These are phyloP conservation scores for Eurosta solidaginis DNA, from an alignment of 1,140 invertebrate genomes.

Conservation along the genomic window DNA sequence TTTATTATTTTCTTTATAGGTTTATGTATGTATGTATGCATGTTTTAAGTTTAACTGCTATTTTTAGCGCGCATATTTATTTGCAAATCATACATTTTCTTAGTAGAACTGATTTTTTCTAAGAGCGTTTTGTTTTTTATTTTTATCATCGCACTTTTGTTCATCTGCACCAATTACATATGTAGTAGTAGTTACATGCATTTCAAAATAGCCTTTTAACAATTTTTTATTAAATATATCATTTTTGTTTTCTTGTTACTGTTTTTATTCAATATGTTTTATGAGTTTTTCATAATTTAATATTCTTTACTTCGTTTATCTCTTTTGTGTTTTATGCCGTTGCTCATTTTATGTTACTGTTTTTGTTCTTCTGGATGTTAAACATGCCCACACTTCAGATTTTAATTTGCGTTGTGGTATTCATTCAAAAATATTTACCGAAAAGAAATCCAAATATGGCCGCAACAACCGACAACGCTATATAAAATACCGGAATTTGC, in stretches of 20 bases:
- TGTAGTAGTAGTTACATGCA: constrained; percentile 7
- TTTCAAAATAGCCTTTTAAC: constrained; percentile 7
- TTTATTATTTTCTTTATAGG: too few relatives aligned
- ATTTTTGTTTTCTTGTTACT: background rate
- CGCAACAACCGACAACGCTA: constrained; percentile 63
- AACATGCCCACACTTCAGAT: constrained; percentile 11
- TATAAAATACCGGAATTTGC: constrained; percentile 62
- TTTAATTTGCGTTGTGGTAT: background rate
- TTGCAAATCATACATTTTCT: background rate
- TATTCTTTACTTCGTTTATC: constrained; percentile 3
- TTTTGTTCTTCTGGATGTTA: constrained; percentile 36
- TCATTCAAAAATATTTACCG: constrained; percentile 61
- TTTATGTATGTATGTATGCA: background rate
- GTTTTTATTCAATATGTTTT: background rate
- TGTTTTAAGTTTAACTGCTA: background rate
- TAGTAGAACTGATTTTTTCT: background rate
- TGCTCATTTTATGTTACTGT: constrained; percentile 33
- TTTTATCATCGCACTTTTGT: background rate
- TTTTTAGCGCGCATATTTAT: background rate
- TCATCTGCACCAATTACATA: background rate
- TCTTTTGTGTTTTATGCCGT: background rate
- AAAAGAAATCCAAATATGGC: constrained; percentile 64
- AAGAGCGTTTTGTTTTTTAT: background rate
- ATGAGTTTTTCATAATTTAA: background rate
- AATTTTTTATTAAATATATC: background rate